phyloP scores from a whole-genome alignment of 1,140 invertebrate species.

The Drosophila sucinea region DNA sequence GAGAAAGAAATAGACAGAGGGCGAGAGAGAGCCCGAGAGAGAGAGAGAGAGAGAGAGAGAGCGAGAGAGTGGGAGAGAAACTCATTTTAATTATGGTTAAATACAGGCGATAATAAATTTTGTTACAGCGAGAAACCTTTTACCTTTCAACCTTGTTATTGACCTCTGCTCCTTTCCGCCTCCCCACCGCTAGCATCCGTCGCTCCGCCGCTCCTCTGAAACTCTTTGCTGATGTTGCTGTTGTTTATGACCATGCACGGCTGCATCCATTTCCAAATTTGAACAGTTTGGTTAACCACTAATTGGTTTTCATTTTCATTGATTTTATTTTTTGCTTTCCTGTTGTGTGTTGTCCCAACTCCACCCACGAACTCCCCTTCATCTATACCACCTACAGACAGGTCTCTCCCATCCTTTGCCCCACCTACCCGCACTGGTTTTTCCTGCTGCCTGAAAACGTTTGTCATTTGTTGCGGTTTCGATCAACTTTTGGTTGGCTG shows the following conservation, averaged over 20 bases:
- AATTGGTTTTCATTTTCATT: slow-evolving; percentile 81
- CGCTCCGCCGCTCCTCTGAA: slow-evolving; percentile 13
- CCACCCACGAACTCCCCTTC: neutral
- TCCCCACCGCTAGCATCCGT: neutral
- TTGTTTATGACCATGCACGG: slow-evolving; percentile 72
- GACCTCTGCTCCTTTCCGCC: slow-evolving; percentile 34
- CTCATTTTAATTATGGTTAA: slow-evolving; percentile 57
- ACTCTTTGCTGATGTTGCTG: slow-evolving; percentile 40
- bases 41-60: too few relatives aligned
- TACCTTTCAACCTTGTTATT: slow-evolving; percentile 50
- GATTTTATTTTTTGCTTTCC: slow-evolving; percentile 59
- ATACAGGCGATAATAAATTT: slow-evolving; percentile 52
- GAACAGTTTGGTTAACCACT: slow-evolving; percentile 81
- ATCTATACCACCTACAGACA: neutral
- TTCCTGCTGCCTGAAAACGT: slow-evolving; percentile 59
- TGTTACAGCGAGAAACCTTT: slow-evolving; percentile 52
- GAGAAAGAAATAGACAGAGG: too few relatives aligned
- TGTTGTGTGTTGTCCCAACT: slow-evolving; percentile 1
- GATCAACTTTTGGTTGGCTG: slow-evolving; percentile 72
- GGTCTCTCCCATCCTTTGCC: neutral
- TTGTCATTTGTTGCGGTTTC: slow-evolving; percentile 80
- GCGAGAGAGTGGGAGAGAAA: slow-evolving; percentile 1
- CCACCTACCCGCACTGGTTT: slow-evolving; percentile 12
- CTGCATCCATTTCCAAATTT: slow-evolving; percentile 81
- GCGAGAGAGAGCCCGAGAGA: too few relatives aligned